Evolutionary conservation across 2,113 vertebrate genomes (phyloP), one percentile per base, ranked within the genome.

Genomic region (Passer domesticus): DNA sequence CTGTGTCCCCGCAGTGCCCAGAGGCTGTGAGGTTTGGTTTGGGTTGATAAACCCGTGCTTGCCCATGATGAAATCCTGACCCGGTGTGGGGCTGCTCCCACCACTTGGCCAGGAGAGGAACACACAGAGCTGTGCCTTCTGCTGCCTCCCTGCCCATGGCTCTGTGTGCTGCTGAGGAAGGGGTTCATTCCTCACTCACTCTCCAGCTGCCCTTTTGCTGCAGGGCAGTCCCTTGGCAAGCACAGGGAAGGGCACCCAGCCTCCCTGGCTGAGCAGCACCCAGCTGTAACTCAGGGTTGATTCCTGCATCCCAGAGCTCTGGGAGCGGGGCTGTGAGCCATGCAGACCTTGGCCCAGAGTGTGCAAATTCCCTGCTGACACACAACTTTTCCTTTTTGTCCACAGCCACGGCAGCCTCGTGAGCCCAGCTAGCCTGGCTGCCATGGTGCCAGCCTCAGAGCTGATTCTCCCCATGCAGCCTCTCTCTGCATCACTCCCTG

Each of bases 221-320:
- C 15, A 15, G 58, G 39, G 30, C 56, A 46, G 49, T 24, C 25
- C 25, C 75, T 68, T 33, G 80, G 76, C 62, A 27, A 0, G 1
- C 31, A 15, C 10, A 60, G 44, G 41, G 49, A 50, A 56, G 31
- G 67, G 13, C 58, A 59, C 11, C 78, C 88, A 41, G 58, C 74
- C 39, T 13, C 39, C 39, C 39, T 41, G 39, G 11, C 39, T 41
- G 39, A 41, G 39, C 39, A 41, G 13, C 58, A 59, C 11, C 78
- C 88, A 41, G 58, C 74, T 63, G 23, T 33, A 63, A 3, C 37
- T n/a, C 28, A 1, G 27, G 0, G 0, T 0, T 3, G 11, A 13
- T 23, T 68, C 18, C 50, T 75, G 39, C 59, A 4, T 19, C 55
- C 55, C 8, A 3, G 31, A 31, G 72, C 52, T 67, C 50, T 31